Evolutionary conservation across 2,888 invertebrate genomes (phyloP), one percentile per base, ranked within the genome.

Genomic region (Spisula subtruncata): DNA sequence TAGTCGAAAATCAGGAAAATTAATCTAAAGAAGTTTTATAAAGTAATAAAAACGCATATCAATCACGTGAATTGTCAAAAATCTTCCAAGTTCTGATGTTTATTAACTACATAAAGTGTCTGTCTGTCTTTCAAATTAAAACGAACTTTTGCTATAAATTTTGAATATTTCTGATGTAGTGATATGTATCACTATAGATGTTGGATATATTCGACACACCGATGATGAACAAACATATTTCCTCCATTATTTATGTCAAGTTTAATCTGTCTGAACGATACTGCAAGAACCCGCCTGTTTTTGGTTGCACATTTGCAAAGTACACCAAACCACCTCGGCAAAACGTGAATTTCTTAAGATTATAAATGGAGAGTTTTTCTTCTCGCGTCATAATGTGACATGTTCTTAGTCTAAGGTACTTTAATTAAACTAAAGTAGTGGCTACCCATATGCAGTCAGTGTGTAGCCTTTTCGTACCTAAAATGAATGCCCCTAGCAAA

Each of bases 101-200:
- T 25, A 25, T 10, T n/a, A 66, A 66, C 25, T 25, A 66, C 25
- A 66, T 66, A 25, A 66, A 66, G n/a, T 66, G 25, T 25, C 25
- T 66, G 25, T 66, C 60, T 66, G 60, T 66, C 60, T 66, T n/a
- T 66, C 60, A 66, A 66, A 25, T n/a, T n/a, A 66, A 66, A 66
- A n/a, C n/a, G 60, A 66, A 66, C 60, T 25, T 2, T n/a, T 66
- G 25, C n/a, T 25, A 66, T 66, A 66, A 66, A 66, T 25, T 25
- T 66, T 25, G 60, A 66, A 25, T 25, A 25, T n/a, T 66, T 66
- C 60, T 25, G 25, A 25, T 25, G 10, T 66, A 25, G 20, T 66
- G 60, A 66, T 66, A 66, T 66, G 60, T 12, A 66, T 12, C 25
- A 66, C 60, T 66, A 12, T 66, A 12, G 25, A 66, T 66, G 60